These are phyloP conservation scores for Caenorhabditis sp. DNA, from an alignment of 2,888 invertebrate genomes.

Conservation along the genomic window DNA sequence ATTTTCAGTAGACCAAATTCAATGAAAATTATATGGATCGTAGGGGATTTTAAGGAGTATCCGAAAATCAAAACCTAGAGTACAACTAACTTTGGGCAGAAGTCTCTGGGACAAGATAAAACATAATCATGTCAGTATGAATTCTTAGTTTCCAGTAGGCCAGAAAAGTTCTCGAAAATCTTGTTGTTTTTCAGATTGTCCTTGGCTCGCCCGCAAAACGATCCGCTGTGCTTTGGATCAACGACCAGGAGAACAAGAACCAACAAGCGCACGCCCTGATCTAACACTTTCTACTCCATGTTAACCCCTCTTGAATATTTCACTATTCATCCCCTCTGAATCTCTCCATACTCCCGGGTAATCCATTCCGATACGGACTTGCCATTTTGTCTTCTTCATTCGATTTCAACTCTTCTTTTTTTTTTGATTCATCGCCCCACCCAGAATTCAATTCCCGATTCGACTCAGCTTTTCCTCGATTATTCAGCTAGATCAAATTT, in stretches of 20 bases:
- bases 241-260: constrained; percentile 52
- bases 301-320: too few relatives aligned
- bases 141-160: too few relatives aligned
- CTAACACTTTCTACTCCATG: constrained; percentile 5
- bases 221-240: constrained; percentile 51
- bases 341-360: constrained; percentile 5
- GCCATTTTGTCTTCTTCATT: not conserved
- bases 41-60: too few relatives aligned
- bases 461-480: not conserved
- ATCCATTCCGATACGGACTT: constrained; percentile 17
- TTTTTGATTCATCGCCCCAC: not conserved
- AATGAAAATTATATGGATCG: too few relatives aligned
- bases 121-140: too few relatives aligned
- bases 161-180: not conserved
- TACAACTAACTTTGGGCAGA: too few relatives aligned
- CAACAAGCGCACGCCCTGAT: constrained; percentile 43
- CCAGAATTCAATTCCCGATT: not conserved
- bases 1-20: too few relatives aligned
- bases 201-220: constrained; percentile 49
- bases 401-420: not conserved
- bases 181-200: constrained; percentile 42
- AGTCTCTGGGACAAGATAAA: too few relatives aligned
- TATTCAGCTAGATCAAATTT: not conserved
- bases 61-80: too few relatives aligned
- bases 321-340: not conserved